phyloP scores from a whole-genome alignment of 2,113 vertebrate genomes.

The Miniopterus natalensis region DNA sequence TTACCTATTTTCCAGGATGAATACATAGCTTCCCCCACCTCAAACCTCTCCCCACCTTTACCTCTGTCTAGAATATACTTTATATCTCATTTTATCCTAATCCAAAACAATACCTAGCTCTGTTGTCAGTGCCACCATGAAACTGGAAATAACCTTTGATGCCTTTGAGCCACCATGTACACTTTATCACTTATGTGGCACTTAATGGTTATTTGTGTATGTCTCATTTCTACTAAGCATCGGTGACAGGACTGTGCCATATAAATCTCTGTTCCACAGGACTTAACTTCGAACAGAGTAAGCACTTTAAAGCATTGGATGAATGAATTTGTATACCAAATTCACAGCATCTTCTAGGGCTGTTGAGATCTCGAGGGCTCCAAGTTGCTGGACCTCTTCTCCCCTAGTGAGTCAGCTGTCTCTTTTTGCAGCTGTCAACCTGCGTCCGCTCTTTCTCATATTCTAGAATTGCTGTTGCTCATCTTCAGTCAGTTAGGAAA shows the following conservation, averaged over 20 bases:
- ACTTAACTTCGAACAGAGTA: slow-evolving; percentile 41
- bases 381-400: background rate
- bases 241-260: background rate
- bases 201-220: background rate
- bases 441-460: background rate
- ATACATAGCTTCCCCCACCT: background rate
- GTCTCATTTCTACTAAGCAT: slow-evolving; percentile 8
- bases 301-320: slow-evolving; percentile 1
- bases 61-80: slow-evolving; percentile 9
- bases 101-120: background rate
- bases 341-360: background rate
- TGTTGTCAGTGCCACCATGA: background rate
- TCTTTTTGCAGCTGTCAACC: background rate
- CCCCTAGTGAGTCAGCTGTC: background rate
- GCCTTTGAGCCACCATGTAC: background rate
- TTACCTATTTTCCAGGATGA: background rate
- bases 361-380: background rate
- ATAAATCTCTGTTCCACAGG: background rate
- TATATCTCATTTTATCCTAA: slow-evolving; percentile 14
- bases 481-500: slow-evolving; percentile 2
- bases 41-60: background rate
- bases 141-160: slow-evolving; percentile 25
- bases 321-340: background rate
- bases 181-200: background rate
- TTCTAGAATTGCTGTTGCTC: slow-evolving; percentile 2